These are phyloP conservation scores for Taenioides sp. DNA, from an alignment of 2,797 vertebrate genomes.

Conservation along the genomic window DNA sequence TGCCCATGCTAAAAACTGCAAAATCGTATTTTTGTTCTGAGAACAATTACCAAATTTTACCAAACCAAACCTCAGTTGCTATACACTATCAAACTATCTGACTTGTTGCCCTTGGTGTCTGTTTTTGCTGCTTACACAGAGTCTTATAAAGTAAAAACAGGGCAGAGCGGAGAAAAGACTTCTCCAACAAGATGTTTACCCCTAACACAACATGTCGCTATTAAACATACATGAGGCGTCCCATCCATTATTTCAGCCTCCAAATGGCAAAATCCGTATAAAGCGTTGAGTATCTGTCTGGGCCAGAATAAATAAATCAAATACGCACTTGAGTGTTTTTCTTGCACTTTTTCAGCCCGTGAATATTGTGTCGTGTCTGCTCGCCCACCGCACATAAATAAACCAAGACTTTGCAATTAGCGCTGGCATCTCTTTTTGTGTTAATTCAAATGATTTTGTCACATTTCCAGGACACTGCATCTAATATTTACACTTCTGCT, in stretches of 20 bases:
- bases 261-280: constrained; percentile 84
- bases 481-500: constrained; percentile 93
- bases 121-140: constrained; percentile 63
- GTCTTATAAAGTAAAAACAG: constrained; percentile 78
- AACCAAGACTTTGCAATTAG: constrained; percentile 76
- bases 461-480: constrained; percentile 87
- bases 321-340: constrained; percentile 81
- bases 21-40: not conserved
- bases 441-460: constrained; percentile 96
- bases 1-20: not conserved
- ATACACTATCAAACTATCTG: constrained; percentile 20
- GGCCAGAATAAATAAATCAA: constrained; percentile 87
- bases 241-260: constrained; percentile 86
- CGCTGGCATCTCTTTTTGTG: constrained; percentile 81
- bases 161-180: constrained; percentile 80
- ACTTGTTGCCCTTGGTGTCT: constrained; percentile 73
- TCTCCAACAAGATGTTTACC: constrained; percentile 85
- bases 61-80: not conserved
- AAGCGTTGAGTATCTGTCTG: constrained; percentile 82
- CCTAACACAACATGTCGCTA: constrained; percentile 82
- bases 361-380: constrained; percentile 64
- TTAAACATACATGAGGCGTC: constrained; percentile 82
- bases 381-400: constrained; percentile 78
- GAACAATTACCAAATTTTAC: not conserved
- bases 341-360: constrained; percentile 69